These are phyloP conservation scores for Eulemur albifrons DNA, from an alignment of 2,797 vertebrate genomes.

Conservation along the genomic window DNA sequence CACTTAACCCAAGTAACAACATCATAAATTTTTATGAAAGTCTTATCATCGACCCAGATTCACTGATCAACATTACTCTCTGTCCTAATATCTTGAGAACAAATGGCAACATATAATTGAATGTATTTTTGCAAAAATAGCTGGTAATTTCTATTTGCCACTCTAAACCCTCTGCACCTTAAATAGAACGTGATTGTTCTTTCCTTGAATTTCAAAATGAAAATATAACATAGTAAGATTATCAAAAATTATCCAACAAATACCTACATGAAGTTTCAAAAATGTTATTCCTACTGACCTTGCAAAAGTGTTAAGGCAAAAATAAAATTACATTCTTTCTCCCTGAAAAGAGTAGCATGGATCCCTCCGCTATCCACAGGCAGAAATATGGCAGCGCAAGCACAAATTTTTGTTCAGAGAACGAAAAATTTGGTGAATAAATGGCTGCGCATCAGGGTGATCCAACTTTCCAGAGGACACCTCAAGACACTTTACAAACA, in stretches of 20 bases:
- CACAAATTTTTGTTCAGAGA: conserved; percentile 65
- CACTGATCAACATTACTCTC: neutral
- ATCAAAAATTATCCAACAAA: neutral
- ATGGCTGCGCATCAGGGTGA: neutral
- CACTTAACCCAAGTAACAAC: neutral
- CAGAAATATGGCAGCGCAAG: conserved; percentile 86
- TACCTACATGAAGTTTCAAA: neutral
- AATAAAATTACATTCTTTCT: conserved; percentile 94
- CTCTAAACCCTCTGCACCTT: neutral
- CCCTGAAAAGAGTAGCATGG: conserved; percentile 92
- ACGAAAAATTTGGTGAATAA: neutral
- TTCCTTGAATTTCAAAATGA: conserved; percentile 11
- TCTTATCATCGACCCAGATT: neutral
- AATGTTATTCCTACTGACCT: conserved; percentile 82
- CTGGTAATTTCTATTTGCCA: neutral
- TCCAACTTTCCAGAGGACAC: neutral
- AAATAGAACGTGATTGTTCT: neutral
- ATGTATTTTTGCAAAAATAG: neutral
- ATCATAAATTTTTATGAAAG: neutral
- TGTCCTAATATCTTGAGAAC: neutral
- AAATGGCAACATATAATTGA: neutral
- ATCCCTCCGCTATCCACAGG: conserved; percentile 92
- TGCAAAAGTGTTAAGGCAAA: conserved; percentile 89
- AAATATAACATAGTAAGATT: neutral
- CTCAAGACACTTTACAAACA: neutral